A percentile compares a stretch with the other conserved stretches of the same genome.
Evolutionary conservation across 2,113 vertebrate genomes (phyloP).

Genomic region (Callaeas wilsoni): DNA sequence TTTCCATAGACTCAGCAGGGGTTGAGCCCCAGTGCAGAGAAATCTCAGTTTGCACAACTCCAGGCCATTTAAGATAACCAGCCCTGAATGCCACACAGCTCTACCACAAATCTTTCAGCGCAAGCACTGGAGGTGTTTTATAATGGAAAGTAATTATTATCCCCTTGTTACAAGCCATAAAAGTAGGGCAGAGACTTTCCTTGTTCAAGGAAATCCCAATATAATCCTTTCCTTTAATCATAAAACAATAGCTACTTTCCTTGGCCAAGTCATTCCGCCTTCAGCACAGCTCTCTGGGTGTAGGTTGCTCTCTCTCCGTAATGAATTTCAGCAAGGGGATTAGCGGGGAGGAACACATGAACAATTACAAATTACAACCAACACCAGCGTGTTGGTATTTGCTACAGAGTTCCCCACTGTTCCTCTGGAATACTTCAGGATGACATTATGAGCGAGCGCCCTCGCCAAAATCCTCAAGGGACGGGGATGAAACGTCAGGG

Average conservation of each 20-base stretch:
- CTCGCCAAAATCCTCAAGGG: not conserved
- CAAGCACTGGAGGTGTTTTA: slow-evolving; percentile 21
- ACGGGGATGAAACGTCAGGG: not conserved
- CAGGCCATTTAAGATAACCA: not conserved
- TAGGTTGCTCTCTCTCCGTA: not conserved
- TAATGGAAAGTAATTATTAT: slow-evolving; percentile 21
- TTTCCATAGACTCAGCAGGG: not conserved
- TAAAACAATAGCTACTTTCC: slow-evolving; percentile 53
- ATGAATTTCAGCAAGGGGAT: slow-evolving; percentile 24
- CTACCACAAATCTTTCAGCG: not conserved
- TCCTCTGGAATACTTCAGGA: not conserved
- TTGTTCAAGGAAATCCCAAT: slow-evolving; percentile 53
- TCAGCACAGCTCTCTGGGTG: not conserved
- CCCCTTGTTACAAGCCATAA: slow-evolving; percentile 35
- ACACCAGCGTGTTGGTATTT: not conserved
- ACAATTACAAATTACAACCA: slow-evolving; percentile 38
- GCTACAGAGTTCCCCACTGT: not conserved
- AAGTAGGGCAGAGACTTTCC: slow-evolving; percentile 33
- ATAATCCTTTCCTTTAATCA: slow-evolving; percentile 55
- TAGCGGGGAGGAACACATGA: not conserved
- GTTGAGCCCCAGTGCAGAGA: not conserved
- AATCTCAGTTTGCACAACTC: not conserved
- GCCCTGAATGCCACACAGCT: not conserved
- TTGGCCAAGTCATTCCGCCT: not conserved
- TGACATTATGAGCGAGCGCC: not conserved